Conservation (phyloP, 1,140 invertebrate genomes). For the Drosophila seguyi region DNA sequence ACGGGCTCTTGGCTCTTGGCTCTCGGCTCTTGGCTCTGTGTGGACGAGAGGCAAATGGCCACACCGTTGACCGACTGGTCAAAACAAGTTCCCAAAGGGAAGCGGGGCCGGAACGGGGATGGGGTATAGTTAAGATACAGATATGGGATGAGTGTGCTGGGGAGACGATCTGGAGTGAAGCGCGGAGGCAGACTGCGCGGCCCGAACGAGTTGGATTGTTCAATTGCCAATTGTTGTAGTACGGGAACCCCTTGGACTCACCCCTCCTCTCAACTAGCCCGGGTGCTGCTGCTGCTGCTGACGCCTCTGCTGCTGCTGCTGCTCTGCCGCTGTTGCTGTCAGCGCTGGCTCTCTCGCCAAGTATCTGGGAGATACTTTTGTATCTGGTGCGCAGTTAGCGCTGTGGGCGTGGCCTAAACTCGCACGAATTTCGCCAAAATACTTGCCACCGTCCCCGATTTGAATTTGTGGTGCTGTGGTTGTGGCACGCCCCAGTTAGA, state of each 20-base stretch:
- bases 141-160: conserved; percentile 17
- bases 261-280: neutral
- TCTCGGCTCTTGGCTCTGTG: conserved; percentile 18
- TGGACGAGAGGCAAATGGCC: conserved; percentile 54
- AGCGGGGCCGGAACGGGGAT: neutral
- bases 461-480: conserved; percentile 45
- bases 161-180: conserved; percentile 37
- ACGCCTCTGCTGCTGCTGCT: neutral
- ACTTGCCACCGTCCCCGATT: conserved; percentile 68
- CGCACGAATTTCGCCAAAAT: conserved; percentile 48
- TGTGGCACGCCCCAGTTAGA: conserved; percentile 83
- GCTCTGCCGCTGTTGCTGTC: conserved; percentile 10
- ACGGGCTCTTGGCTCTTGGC: conserved; percentile 18
- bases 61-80: conserved; percentile 72
- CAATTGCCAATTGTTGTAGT: conserved; percentile 63
- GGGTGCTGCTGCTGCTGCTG: conserved; percentile 10
- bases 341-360: conserved; percentile 18
- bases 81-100: conserved; percentile 67
- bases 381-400: conserved; percentile 48
- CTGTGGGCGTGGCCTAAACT: conserved; percentile 72
- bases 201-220: conserved; percentile 71
- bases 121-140: conserved; percentile 13
- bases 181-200: conserved; percentile 62
- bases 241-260: neutral
- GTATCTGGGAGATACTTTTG: conserved; percentile 66